phyloP scores from a whole-genome alignment of 2,113 vertebrate genomes.

The Chrysemys picta region DNA sequence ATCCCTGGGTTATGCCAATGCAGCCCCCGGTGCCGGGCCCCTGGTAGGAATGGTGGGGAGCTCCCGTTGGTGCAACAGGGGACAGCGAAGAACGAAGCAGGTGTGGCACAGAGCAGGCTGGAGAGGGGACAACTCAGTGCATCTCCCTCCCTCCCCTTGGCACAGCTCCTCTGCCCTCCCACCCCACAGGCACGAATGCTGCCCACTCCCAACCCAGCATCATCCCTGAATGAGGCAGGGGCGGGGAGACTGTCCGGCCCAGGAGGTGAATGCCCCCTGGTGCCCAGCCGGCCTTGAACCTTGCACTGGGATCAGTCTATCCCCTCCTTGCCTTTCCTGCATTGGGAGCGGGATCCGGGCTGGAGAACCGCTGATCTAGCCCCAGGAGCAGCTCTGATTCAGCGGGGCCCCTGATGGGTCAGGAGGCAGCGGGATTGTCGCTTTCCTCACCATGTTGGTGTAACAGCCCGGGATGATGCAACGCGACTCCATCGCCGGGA shows the following conservation, averaged over 20 bases:
- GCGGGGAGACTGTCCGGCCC: background rate
- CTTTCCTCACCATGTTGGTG: rapidly evolving
- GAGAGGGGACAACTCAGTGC: background rate
- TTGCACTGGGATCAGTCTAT: background rate
- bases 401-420: rapidly evolving
- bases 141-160: background rate
- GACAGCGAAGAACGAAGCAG: background rate
- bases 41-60: no score
- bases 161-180: background rate
- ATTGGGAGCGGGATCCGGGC: background rate
- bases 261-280: no score
- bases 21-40: background rate
- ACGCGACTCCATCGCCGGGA: rapidly evolving
- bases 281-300: background rate
- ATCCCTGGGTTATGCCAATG: background rate
- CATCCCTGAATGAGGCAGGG: no score
- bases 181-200: background rate
- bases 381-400: rapidly evolving
- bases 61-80: no score
- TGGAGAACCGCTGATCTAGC: background rate
- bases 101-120: no score
- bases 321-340: background rate
- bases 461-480: background rate
- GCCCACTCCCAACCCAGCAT: no score
- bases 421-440: rapidly evolving